Evolutionary conservation across 2,888 invertebrate species (phyloP).

Genomic region (Tortricodes alternella): DNA sequence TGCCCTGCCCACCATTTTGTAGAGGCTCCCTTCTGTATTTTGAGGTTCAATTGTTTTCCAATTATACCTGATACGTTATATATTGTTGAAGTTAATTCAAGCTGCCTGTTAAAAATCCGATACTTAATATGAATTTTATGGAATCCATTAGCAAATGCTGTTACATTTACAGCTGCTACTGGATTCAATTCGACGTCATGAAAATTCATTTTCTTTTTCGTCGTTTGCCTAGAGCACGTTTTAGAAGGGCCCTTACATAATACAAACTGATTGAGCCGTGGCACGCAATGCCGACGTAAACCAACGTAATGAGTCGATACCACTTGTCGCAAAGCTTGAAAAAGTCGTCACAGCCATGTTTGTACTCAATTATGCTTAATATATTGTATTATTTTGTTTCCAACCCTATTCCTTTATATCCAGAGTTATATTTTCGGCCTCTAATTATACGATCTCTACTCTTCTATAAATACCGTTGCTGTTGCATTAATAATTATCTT

Average conservation of each 20-base stretch:
- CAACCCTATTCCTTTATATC: not conserved
- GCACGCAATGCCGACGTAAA: constrained; percentile 51
- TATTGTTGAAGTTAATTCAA: not conserved
- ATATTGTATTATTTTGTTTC: not conserved
- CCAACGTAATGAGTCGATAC: constrained; percentile 43
- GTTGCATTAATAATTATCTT: too few species aligned
- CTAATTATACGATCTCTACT: too few species aligned
- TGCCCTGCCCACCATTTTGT: constrained; percentile 63
- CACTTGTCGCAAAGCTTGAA: constrained; percentile 31
- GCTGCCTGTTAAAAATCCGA: not conserved
- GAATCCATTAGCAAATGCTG: constrained; percentile 7
- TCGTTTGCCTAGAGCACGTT: constrained; percentile 13
- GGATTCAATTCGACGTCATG: constrained; percentile 26
- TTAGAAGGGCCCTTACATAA: constrained; percentile 22
- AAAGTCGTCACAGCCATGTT: not conserved
- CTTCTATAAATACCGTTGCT: too few species aligned
- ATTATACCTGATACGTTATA: not conserved
- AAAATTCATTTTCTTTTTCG: constrained; percentile 23
- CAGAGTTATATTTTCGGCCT: too few species aligned
- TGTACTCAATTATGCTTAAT: not conserved
- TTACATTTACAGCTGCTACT: constrained; percentile 16
- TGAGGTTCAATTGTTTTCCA: not conserved
- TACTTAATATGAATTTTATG: not conserved
- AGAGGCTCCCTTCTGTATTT: not conserved
- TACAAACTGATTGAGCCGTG: constrained; percentile 39